Percentiles rank a stretch among this genome's conserved stretches.
These are phyloP conservation scores for Lithophane semibrunnea DNA, from an alignment of 2,888 invertebrate species.

Conservation along the genomic window DNA sequence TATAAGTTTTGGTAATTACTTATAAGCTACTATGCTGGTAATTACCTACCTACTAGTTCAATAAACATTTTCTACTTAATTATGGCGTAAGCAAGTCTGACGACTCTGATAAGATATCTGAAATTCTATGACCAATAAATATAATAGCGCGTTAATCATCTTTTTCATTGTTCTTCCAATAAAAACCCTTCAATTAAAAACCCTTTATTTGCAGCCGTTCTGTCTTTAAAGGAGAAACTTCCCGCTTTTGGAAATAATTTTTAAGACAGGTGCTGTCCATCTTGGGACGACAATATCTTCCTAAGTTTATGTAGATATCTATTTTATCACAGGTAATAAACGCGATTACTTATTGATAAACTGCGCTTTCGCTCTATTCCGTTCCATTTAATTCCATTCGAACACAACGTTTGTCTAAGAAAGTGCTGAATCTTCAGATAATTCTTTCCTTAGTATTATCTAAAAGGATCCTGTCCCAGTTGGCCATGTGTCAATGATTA, in stretches of 20 bases:
- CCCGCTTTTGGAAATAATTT: conserved; percentile 6
- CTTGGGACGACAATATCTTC: background rate
- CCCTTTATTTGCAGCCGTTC: background rate
- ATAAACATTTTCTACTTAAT: background rate
- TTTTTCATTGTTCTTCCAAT: background rate
- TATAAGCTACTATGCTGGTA: too few species aligned
- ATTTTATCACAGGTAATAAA: conserved; percentile 7
- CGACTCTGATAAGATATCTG: background rate
- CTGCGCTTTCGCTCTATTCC: conserved; percentile 8
- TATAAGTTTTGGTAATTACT: background rate
- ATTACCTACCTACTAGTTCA: background rate
- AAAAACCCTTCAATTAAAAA: background rate
- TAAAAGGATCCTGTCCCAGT: conserved; percentile 48
- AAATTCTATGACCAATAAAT: background rate
- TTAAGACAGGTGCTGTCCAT: background rate
- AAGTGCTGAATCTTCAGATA: conserved; percentile 38
- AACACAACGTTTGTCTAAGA: conserved; percentile 21
- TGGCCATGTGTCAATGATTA: conserved; percentile 47
- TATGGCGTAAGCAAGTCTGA: background rate
- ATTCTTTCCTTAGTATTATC: conserved; percentile 36
- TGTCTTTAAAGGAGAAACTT: background rate
- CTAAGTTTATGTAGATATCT: background rate
- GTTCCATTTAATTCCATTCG: conserved; percentile 37
- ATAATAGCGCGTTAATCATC: background rate
- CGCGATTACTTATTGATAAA: background rate